Percentiles rank a stretch among this genome's conserved stretches.
Conservation (phyloP, 1,140 invertebrate species). For the Ruditapes philippinarum region DNA sequence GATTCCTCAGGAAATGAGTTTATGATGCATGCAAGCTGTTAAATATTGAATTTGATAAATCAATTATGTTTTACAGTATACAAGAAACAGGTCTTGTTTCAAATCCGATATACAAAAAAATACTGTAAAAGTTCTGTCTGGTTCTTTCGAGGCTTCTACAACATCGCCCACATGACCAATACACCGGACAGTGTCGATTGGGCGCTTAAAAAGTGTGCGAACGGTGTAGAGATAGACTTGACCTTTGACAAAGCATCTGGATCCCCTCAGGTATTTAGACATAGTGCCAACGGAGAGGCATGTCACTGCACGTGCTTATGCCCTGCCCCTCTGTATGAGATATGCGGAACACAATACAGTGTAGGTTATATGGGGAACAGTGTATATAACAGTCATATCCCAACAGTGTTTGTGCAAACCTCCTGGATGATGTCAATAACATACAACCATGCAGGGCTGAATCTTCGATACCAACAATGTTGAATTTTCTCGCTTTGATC, state of each 20-base stretch:
- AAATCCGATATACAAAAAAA: too few relatives aligned
- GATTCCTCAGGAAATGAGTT: too few relatives aligned
- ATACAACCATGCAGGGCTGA: not conserved
- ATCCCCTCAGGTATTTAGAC: not conserved
- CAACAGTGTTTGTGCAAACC: slow-evolving; percentile 2
- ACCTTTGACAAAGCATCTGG: not conserved
- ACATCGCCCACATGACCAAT: slow-evolving; percentile 26
- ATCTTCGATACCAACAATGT: not conserved
- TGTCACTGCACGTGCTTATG: slow-evolving; percentile 21
- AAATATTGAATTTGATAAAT: too few relatives aligned
- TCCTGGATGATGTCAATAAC: not conserved
- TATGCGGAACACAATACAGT: not conserved
- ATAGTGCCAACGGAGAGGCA: not conserved
- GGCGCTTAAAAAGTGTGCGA: not conserved
- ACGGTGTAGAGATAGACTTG: not conserved
- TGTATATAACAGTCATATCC: too few relatives aligned
- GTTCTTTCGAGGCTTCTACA: slow-evolving; percentile 4
- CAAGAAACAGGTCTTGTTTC: too few relatives aligned
- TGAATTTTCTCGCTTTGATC: not conserved
- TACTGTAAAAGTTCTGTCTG: too few relatives aligned
- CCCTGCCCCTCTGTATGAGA: not conserved
- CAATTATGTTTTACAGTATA: too few relatives aligned
- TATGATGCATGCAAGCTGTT: too few relatives aligned
- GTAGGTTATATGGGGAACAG: too few relatives aligned
- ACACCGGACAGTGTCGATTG: not conserved